Base-by-base conservation (phyloP, 2,888 invertebrate genomes). In the Mechanitis messenoides region DNA sequence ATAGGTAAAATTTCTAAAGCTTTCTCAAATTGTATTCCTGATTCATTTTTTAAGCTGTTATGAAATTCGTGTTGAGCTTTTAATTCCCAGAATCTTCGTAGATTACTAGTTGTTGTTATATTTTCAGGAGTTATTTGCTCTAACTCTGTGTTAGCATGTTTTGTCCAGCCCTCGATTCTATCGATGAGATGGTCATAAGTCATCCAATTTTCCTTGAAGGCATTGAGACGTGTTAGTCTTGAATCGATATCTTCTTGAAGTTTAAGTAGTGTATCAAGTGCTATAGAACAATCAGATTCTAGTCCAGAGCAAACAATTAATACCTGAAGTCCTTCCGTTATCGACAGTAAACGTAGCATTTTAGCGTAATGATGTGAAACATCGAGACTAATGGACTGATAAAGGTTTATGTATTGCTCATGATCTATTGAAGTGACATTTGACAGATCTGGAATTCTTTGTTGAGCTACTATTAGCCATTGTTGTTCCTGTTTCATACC, bases 11-110 rank as follows among this genome's bases (percentile, higher is more conserved):
- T 93, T 77, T 94, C 92, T 62, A 96, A 79, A 0, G 96, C 93
- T 71, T 94, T 94, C 74, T 96, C 95, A 71, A 96, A 93, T 65
- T 93, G 93, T 53, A 92, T 89, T 28, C 93, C 93, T 0, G 95
- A 93, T 70, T 95, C 95, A 63, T 93, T 93, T 59, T 94, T 92
- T 56, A 96, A 91, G 68, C 93, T 93, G 70, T 95, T 95, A 78
- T 96, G 92, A 33, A 96, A 93, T 87, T 96, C 96, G 73, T 95
- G 95, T 72, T 96, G 95, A 0, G 96, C 96, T 80, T 96, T 96
- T 55, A 96, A 82, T 84, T 96, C 96, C 96, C 96, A 96, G 85
- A 96, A 96, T 71, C 95, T 93, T 70, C 95, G 92, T 82, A 96
- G 93, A 72, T 95, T 94, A 59, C 93, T 93, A 9, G 93, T 92